phyloP scores from a whole-genome alignment of 2,888 invertebrate species.

The Pollenia griseotomentosa region DNA sequence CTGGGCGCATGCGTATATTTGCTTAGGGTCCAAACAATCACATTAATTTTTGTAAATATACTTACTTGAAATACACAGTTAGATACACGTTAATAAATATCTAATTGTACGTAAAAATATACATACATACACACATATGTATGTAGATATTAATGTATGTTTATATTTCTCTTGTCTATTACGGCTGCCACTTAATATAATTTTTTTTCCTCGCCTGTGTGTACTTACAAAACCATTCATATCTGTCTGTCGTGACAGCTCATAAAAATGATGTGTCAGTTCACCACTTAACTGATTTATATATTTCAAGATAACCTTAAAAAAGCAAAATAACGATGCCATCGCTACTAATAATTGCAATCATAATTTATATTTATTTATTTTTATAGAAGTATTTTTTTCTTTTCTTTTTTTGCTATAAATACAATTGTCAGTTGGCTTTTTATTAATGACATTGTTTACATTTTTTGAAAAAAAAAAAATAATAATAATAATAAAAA shows the following conservation, averaged over 20 bases:
- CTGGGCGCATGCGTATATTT: too few species aligned
- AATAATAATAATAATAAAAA: background rate
- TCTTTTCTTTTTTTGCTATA: conserved; percentile 38
- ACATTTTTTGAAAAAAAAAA: conserved; percentile 44
- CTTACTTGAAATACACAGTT: too few species aligned
- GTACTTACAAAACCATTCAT: conserved; percentile 63
- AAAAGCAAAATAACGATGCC: conserved; percentile 50
- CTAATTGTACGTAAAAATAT: too few species aligned
- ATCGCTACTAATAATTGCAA: conserved; percentile 76
- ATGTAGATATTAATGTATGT: too few species aligned
- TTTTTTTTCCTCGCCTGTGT: conserved; percentile 18
- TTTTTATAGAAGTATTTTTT: conserved; percentile 65
- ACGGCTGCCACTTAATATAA: conserved; percentile 34
- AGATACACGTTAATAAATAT: too few species aligned
- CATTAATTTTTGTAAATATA: too few species aligned
- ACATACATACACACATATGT: too few species aligned
- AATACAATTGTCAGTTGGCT: conserved; percentile 59
- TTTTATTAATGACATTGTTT: conserved; percentile 68
- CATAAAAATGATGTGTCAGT: conserved; percentile 73
- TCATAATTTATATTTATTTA: conserved; percentile 76
- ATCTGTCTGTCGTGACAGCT: conserved; percentile 62
- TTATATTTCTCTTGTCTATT: conserved; percentile 27
- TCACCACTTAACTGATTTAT: conserved; percentile 72
- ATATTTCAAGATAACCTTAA: conserved; percentile 70
- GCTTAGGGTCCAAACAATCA: too few species aligned